Evolutionary conservation across 2,797 vertebrate species (phyloP).

Genomic region (Stomatorhinus walkeri): DNA sequence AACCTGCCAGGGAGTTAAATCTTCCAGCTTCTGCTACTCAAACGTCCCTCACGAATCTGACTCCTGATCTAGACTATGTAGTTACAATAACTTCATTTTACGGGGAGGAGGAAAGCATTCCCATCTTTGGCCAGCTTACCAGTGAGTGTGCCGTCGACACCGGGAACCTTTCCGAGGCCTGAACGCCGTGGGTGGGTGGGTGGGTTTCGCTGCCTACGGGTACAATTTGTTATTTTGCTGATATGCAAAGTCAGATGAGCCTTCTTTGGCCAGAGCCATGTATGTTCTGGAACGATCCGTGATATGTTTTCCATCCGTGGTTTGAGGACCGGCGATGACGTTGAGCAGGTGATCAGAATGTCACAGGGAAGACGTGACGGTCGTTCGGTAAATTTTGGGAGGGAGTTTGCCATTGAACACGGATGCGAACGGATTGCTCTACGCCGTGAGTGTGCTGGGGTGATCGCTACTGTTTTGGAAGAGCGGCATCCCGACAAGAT

Average conservation of each 20-base stretch:
- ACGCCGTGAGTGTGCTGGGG: not conserved
- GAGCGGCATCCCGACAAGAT: not conserved
- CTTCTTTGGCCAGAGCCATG: not conserved
- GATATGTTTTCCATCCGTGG: not conserved
- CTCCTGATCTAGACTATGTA: conserved; percentile 79
- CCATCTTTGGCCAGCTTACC: conserved; percentile 90
- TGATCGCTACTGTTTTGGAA: not conserved
- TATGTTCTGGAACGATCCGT: not conserved
- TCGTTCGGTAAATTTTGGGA: not conserved
- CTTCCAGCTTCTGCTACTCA: conserved; percentile 70
- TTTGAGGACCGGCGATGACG: not conserved
- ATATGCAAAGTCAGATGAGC: not conserved
- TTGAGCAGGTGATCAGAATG: not conserved
- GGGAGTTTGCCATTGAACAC: not conserved
- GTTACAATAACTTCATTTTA: conserved; percentile 83
- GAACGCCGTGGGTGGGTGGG: too few species aligned
- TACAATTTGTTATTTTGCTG: not conserved
- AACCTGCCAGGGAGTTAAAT: conserved; percentile 76
- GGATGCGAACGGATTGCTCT: not conserved
- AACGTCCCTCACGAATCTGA: conserved; percentile 80
- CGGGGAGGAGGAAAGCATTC: conserved; percentile 80
- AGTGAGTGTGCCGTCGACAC: conserved; percentile 67
- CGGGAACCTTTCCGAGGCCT: too few species aligned
- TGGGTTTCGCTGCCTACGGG: not conserved
- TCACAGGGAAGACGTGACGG: not conserved